Evolutionary conservation across 2,113 vertebrate species (phyloP).

Genomic region (Callithrix jacchus): DNA sequence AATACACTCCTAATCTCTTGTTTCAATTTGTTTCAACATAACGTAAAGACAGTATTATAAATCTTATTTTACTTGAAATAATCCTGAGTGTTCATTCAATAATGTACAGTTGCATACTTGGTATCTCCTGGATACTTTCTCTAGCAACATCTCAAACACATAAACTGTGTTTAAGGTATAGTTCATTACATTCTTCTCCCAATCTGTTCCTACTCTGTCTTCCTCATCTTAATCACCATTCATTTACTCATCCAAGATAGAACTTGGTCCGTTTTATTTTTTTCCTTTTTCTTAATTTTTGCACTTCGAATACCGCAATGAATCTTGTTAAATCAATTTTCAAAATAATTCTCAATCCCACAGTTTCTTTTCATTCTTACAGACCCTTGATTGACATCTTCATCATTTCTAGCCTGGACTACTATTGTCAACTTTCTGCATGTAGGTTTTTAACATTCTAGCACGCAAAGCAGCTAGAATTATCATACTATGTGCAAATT

Average conservation of each 20-base stretch:
- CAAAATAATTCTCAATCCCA: not conserved
- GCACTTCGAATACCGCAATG: not conserved
- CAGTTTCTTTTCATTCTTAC: not conserved
- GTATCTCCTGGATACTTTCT: not conserved
- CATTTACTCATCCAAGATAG: not conserved
- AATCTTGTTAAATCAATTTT: not conserved
- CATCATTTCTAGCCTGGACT: not conserved
- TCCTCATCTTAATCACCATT: not conserved
- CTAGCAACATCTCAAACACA: not conserved
- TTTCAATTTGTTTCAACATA: not conserved
- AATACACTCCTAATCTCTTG: not conserved
- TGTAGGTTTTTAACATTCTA: not conserved
- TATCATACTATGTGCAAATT: slow-evolving; percentile 27
- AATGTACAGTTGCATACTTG: not conserved
- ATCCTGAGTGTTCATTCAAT: not conserved
- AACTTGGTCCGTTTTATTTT: slow-evolving; percentile 12
- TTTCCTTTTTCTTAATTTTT: not conserved
- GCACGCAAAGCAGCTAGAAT: not conserved
- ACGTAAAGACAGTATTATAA: not conserved
- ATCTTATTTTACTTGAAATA: not conserved
- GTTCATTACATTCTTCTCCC: not conserved
- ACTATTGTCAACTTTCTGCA: not conserved
- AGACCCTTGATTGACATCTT: not conserved
- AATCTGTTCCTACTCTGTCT: not conserved
- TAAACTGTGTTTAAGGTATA: not conserved